These are phyloP conservation scores for Phylloscopus collybita DNA, from an alignment of 2,797 vertebrate species.

Conservation along the genomic window DNA sequence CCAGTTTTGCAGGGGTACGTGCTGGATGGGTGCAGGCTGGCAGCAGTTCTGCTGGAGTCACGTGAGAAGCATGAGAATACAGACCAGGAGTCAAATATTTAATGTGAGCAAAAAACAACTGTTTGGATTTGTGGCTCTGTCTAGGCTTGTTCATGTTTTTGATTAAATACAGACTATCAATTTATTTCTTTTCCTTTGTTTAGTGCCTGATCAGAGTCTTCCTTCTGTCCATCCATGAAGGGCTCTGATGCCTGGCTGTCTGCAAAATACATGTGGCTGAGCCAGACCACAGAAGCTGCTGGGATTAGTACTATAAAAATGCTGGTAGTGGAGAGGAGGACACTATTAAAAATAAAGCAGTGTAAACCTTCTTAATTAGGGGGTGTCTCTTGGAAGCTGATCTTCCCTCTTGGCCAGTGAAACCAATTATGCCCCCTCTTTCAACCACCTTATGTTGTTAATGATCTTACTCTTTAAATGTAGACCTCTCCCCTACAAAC, in stretches of 20 bases:
- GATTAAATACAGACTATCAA: background rate
- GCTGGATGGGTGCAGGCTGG: background rate
- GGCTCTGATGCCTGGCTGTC: background rate
- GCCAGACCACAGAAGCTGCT: background rate
- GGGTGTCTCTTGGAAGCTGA: background rate
- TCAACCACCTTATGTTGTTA: constrained; percentile 8
- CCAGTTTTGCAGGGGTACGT: background rate
- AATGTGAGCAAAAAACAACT: background rate
- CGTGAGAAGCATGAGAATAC: rapidly evolving
- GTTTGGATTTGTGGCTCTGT: background rate
- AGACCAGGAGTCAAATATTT: background rate
- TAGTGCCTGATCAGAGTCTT: background rate
- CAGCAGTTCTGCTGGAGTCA: background rate
- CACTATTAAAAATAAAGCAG: background rate
- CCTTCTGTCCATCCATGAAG: background rate
- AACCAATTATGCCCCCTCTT: constrained; percentile 16
- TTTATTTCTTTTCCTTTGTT: background rate
- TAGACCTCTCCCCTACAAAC: background rate
- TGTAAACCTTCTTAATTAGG: constrained; percentile 38
- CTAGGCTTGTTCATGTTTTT: background rate
- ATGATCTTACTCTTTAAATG: constrained; percentile 3
- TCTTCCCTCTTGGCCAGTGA: background rate
- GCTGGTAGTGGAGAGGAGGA: background rate
- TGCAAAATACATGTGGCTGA: background rate
- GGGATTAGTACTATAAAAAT: background rate